Conservation (phyloP, 2,797 vertebrate genomes). For the Leontocebus nigricollis region DNA sequence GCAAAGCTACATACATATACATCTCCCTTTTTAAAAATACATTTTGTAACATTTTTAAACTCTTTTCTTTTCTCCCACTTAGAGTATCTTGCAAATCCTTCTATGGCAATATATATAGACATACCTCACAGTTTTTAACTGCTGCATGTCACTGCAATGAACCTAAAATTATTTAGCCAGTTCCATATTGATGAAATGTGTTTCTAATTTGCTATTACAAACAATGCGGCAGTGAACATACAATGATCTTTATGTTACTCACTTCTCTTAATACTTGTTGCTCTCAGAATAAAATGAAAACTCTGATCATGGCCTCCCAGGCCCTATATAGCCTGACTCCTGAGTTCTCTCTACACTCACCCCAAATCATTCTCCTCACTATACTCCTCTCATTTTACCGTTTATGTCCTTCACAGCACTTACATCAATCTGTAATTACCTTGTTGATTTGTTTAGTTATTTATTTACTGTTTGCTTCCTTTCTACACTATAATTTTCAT, state of each 20-base stretch:
- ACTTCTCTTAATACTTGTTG: background rate
- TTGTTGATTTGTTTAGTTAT: background rate
- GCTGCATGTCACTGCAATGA: background rate
- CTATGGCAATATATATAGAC: background rate
- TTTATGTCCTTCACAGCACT: background rate
- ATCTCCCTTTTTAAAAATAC: background rate
- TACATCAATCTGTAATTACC: background rate
- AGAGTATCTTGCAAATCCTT: background rate
- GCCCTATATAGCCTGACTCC: background rate
- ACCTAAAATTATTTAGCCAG: background rate
- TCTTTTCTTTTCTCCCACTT: background rate
- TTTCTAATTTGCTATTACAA: slow-evolving; percentile 36
- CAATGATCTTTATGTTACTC: background rate
- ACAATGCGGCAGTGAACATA: background rate
- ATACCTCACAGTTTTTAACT: background rate
- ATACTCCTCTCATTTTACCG: background rate
- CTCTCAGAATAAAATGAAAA: slow-evolving; percentile 1
- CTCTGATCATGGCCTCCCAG: background rate
- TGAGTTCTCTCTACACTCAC: background rate
- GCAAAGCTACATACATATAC: background rate
- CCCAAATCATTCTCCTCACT: background rate
- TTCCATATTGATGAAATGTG: background rate
- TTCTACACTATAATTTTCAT: background rate
- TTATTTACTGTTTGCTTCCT: background rate
- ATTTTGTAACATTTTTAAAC: background rate